phyloP scores from a whole-genome alignment of 2,113 vertebrate genomes.

The Scytalopus superciliaris region DNA sequence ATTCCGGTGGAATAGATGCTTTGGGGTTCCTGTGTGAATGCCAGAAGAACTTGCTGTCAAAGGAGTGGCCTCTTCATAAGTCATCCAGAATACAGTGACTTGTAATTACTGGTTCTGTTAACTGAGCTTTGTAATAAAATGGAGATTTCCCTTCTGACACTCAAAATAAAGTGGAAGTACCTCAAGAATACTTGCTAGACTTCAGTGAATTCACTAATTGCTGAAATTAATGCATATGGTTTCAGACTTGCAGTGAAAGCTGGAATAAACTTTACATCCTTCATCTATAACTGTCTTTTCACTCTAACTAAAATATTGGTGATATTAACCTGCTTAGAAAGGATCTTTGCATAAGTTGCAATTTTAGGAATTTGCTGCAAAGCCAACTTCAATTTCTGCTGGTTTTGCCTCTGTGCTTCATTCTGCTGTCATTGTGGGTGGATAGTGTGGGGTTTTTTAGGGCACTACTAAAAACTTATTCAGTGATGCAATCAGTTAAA shows the following conservation, averaged over 20 bases:
- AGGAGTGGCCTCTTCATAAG: background rate
- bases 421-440: background rate
- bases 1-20: background rate
- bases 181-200: background rate
- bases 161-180: background rate
- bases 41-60: background rate
- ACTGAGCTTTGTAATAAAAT: background rate
- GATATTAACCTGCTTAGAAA: background rate
- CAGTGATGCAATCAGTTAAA: background rate
- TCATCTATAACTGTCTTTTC: background rate
- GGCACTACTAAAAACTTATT: background rate
- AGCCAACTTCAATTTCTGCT: background rate
- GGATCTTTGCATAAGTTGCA: background rate
- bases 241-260: background rate
- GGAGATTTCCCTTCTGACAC: background rate
- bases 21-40: background rate
- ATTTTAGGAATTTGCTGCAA: background rate
- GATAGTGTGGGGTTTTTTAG: rapidly evolving
- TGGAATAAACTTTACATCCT: background rate
- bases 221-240: background rate
- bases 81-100: background rate
- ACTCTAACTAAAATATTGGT: background rate
- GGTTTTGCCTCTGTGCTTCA: background rate
- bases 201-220: background rate
- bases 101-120: background rate